Evolutionary conservation across 2,888 invertebrate genomes (phyloP), one percentile per base, ranked within the genome.

Genomic region (Hirtodrosophila cameraria): DNA sequence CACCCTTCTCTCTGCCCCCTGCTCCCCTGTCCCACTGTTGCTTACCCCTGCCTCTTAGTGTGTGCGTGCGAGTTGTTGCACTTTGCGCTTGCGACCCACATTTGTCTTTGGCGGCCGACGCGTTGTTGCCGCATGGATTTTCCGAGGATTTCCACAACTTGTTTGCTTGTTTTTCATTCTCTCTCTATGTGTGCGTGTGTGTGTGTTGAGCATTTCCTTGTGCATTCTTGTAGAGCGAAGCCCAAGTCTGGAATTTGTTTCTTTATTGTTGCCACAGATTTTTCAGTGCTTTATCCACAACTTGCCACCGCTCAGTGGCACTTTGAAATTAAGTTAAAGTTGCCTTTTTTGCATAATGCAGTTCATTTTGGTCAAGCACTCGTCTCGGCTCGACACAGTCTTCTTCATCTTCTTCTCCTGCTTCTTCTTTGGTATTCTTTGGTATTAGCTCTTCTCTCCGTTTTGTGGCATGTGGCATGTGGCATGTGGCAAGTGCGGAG

Each of bases 71-170:
- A 70, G 84, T 80, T 80, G 86, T 70, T 86, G 86, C 77, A 81
- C 86, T 80, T 73, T 84, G 86, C 67, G 84, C 74, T 86, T 80
- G 74, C 84, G 81, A 80, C 86, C 84, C 84, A 80, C 77, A 80
- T 80, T 86, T 86, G 86, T 83, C 84, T 86, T 76, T 83, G 74
- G 75, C 53, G 53, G 61, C 54, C 50, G n/a, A n/a, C n/a, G n/a
- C n/a, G n/a, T n/a, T n/a, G 60, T 41, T 50, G 55, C 39, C 45
- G 75, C 75, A 52, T 57, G 77, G 74, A 76, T 85, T 83, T 85
- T 80, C 63, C 74, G 69, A 75, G 86, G 86, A 79, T 79, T 79
- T 65, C 58, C 76, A 55, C 53, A 39, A 79, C 57, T 80, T 75
- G 59, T 35, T 36, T 59, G 53, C 35, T 25, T 39, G 41, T 18